Evolutionary conservation across 2,797 vertebrate genomes (phyloP), one percentile per base, ranked within the genome.

Genomic region (Cyclura pinguis): DNA sequence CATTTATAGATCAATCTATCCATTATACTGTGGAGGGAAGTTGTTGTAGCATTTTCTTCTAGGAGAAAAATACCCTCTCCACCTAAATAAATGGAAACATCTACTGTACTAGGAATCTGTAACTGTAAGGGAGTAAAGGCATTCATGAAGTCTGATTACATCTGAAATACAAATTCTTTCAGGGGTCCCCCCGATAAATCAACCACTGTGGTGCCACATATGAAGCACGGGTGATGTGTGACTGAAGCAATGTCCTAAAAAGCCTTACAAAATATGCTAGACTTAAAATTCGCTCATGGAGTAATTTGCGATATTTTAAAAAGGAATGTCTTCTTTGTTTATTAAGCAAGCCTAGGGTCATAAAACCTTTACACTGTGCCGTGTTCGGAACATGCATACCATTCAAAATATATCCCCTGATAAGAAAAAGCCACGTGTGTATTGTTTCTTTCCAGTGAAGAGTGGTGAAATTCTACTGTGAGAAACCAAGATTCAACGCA

Each of bases 381-480:
- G 90, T 95, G 42, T 47, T 47, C 42, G 18, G 59, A 4, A 62
- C 59, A 62, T 62, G 59, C 18, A 12, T 62, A 6, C 59, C 29
- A 27, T 32, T 62, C 4, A 94, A 96, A 96, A 96, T 95, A 95
- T 88, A 89, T 92, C 90, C 42, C 95, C 84, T 89, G 93, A 95
- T 94, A 90, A 12, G 35, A 52, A 32, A 50, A 24, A 81, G 20
- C 1, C 47, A 93, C 90, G 93, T 94, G 93, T 1, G 0, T 86
- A 89, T 85, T 93, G 90, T 92, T 95, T 94, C 92, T 78, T 59
- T 91, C 92, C 92, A 92, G 92, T 95, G 95, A 97, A 98, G 10
- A 78, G 98, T 98, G 95, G 98, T 98, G 97, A 84, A 96, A 98
- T 98, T 98, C 95, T 97, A 97, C 97, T 93, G 96, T 97, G 95